Base-by-base conservation (phyloP, 1,140 invertebrate species). In the Solenopsis fugax region DNA sequence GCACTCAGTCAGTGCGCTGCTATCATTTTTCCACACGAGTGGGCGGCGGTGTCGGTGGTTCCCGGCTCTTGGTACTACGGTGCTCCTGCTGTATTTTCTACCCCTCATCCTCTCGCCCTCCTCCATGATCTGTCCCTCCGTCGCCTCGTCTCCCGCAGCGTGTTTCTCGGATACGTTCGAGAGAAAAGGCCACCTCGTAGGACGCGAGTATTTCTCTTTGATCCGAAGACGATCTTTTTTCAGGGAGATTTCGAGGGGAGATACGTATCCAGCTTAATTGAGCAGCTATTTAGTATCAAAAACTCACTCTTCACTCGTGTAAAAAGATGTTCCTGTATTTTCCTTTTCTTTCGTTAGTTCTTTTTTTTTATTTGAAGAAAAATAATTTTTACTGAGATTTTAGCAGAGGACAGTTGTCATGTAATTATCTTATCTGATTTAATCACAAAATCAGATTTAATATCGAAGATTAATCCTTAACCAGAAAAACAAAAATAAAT, bases 1-100 rank as follows among this genome's bases (percentile, higher is more conserved):
- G 88, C 91, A 90, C 91, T 92, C 91, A 91, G 88, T 92, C 91
- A 90, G 91, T 91, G 76, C 90, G 88, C 90, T 91, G 91, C 91
- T 92, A 92, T 92, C 91, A 92, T 92, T 92, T 92, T 92, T 92
- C 91, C 91, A 92, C 91, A 92, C 91, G 91, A 92, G 91, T 92
- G 91, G 91, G 91, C 91, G 91, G 90, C 91, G 77, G 88, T 89
- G 90, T 85, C 85, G 85, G 89, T 89, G 90, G 90, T 91, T 90
- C 89, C 90, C 80, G 84, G 87, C 73, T 80, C 80, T 86, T 84
- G 82, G 86, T 90, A 80, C 85, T 89, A 90, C 85, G 86, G 24
- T 90, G 65, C 78, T 90, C 77, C 65, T 73, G 56, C 54, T 80
- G 65, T 84, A 82, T 64, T 69, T 82, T 69, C 56, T 75, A 54